Evolutionary conservation across 2,113 vertebrate genomes (phyloP).

Genomic region (Takifugu flavidus): DNA sequence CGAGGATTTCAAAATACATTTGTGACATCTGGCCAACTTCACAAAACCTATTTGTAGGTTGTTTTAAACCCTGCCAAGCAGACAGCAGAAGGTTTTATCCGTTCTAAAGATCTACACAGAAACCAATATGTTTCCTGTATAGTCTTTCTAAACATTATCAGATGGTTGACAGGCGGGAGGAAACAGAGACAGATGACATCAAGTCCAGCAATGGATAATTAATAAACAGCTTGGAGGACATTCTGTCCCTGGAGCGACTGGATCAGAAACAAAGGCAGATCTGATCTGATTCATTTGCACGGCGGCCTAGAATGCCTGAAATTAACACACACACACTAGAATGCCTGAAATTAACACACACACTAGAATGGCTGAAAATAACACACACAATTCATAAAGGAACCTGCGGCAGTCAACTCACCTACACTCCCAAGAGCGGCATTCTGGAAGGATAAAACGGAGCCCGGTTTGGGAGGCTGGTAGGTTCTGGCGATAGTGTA

Average conservation of each 20-base stretch:
- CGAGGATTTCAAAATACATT: too few species aligned
- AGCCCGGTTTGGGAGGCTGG: constrained; percentile 75
- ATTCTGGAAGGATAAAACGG: constrained; percentile 76
- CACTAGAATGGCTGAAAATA: neutral
- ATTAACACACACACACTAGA: neutral
- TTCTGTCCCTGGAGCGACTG: constrained; percentile 14
- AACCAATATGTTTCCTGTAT: constrained; percentile 20
- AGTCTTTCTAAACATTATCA: neutral
- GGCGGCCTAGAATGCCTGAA: too few species aligned
- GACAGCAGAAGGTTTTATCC: constrained; percentile 3
- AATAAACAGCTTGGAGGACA: constrained; percentile 13
- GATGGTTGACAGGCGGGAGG: neutral
- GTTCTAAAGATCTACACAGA: neutral
- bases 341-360: neutral
- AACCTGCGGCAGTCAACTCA: constrained; percentile 42
- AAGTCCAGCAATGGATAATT: neutral
- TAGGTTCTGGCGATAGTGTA: constrained; percentile 80
- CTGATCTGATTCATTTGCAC: neutral
- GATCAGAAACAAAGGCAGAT: constrained; percentile 8
- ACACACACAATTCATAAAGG: neutral
- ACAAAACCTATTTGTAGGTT: neutral
- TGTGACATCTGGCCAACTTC: neutral
- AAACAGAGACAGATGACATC: constrained; percentile 11
- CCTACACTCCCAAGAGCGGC: constrained; percentile 78
- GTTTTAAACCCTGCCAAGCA: constrained; percentile 10